These are phyloP conservation scores for Neoniphon sammara DNA, from an alignment of 2,797 vertebrate species.

Conservation along the genomic window DNA sequence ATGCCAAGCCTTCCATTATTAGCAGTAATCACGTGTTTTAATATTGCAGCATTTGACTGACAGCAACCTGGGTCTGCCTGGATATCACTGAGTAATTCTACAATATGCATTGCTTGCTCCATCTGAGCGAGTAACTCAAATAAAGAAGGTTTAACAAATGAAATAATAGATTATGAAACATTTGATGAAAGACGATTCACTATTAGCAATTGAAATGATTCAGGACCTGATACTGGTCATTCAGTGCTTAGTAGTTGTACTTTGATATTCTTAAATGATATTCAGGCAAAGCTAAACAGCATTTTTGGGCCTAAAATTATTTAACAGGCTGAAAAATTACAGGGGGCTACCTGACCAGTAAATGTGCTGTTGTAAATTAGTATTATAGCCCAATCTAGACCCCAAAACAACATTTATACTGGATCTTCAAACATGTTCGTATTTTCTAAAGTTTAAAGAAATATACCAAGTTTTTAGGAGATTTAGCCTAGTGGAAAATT, in stretches of 20 bases:
- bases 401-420: neutral
- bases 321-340: neutral
- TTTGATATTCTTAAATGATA: neutral
- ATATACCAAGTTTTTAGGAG: slow-evolving; percentile 10
- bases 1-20: neutral
- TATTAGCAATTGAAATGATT: neutral
- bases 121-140: neutral
- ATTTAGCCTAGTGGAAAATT: neutral
- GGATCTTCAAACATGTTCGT: neutral
- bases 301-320: too few species aligned
- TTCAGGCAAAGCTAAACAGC: neutral
- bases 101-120: neutral
- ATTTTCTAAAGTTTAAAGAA: neutral
- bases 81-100: slow-evolving; percentile 5
- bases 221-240: neutral
- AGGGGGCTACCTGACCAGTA: neutral
- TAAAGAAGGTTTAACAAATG: neutral
- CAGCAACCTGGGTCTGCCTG: neutral
- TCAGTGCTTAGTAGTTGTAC: neutral
- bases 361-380: neutral
- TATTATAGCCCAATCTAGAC: neutral
- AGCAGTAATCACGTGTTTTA: neutral
- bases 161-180: neutral
- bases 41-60: slow-evolving; percentile 13
- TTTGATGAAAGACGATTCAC: neutral